These are phyloP conservation scores for Pangasius krempfi DNA, from an alignment of 2,797 vertebrate species.

Conservation along the genomic window DNA sequence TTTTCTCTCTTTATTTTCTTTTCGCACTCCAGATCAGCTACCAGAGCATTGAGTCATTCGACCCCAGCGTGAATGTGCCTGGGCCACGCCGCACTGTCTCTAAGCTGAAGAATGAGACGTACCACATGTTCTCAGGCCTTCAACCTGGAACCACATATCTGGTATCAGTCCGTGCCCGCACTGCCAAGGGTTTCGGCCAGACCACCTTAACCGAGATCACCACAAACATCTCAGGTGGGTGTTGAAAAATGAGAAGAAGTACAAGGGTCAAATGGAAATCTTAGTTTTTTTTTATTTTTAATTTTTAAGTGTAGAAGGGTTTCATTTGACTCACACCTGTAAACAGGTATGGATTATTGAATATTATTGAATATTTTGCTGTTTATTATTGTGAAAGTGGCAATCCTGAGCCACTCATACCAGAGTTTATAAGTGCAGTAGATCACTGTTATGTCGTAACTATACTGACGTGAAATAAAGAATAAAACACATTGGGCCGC, in stretches of 20 bases:
- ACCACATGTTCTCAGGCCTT: slow-evolving; percentile 94
- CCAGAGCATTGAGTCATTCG: slow-evolving; percentile 93
- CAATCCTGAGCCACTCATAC: not conserved
- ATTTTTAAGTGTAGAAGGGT: not conserved
- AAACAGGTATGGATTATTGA: not conserved
- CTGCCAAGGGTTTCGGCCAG: slow-evolving; percentile 92
- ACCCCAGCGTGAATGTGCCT: slow-evolving; percentile 88
- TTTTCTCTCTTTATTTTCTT: not conserved
- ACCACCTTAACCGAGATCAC: slow-evolving; percentile 93
- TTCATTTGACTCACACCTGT: not conserved
- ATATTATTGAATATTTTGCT: not conserved
- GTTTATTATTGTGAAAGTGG: not conserved
- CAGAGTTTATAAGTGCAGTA: not conserved
- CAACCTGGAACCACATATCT: slow-evolving; percentile 95
- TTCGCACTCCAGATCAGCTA: slow-evolving; percentile 86
- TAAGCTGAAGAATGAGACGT: slow-evolving; percentile 94
- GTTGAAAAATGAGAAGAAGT: not conserved
- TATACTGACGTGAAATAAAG: not conserved
- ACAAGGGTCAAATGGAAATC: not conserved
- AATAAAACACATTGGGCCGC: not conserved
- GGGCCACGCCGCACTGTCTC: slow-evolving; percentile 90
- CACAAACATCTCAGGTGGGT: slow-evolving; percentile 93
- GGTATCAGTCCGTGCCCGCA: slow-evolving; percentile 90
- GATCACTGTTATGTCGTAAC: not conserved
- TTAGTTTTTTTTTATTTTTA: not conserved